Evolutionary conservation across 2,888 invertebrate genomes (phyloP).

Genomic region (Scelioninae gen. 1): DNA sequence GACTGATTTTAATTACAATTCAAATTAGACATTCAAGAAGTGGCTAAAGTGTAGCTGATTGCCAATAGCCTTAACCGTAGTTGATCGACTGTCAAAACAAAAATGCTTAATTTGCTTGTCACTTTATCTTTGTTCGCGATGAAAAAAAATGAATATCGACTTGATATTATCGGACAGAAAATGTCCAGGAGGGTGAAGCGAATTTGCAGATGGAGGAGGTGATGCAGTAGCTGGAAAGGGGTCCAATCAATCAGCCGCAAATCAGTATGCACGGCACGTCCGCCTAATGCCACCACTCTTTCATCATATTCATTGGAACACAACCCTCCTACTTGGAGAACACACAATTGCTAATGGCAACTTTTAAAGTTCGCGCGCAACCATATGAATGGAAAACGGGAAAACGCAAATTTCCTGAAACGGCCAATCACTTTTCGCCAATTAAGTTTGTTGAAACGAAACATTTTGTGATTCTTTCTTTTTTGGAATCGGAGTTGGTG

Average conservation of each 20-base stretch:
- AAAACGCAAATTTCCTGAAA: not conserved
- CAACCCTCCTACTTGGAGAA: conserved; percentile 73
- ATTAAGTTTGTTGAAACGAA: not conserved
- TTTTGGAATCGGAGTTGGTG: conserved; percentile 58
- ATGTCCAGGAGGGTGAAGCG: conserved; percentile 55
- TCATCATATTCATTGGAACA: conserved; percentile 84
- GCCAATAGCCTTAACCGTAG: not conserved
- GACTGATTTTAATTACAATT: conserved; percentile 8
- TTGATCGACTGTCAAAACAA: conserved; percentile 10
- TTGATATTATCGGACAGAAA: conserved; percentile 49
- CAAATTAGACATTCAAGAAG: not conserved
- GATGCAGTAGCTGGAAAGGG: conserved; percentile 80
- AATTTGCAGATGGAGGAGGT: conserved; percentile 67
- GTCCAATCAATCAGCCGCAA: conserved; percentile 84
- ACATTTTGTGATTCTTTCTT: not conserved
- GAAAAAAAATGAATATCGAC: conserved; percentile 54
- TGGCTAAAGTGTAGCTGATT: not conserved
- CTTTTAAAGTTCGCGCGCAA: conserved; percentile 78
- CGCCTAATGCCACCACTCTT: conserved; percentile 84
- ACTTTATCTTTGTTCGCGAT: not conserved
- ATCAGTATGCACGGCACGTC: conserved; percentile 84
- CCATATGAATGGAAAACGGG: conserved; percentile 8
- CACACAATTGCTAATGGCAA: conserved; percentile 81
- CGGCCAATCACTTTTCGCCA: conserved; percentile 20
- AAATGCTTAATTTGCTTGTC: conserved; percentile 29